Conservation (phyloP, 2,797 vertebrate species). For the Chloroceryle amazona region DNA sequence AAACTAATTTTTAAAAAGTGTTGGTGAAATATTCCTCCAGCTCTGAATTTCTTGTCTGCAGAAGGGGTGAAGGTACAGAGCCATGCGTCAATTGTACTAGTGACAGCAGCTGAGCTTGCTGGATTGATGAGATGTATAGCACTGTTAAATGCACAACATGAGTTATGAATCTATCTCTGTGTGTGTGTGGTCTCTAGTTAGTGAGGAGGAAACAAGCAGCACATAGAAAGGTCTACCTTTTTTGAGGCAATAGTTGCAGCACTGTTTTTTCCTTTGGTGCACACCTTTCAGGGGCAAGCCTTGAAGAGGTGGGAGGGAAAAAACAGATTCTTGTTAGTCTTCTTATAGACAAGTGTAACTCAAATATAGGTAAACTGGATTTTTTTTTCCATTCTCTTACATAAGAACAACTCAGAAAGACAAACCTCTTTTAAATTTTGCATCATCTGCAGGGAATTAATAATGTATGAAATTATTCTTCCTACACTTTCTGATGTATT, state of each 20-base stretch:
- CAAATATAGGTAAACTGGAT: neutral
- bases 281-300: neutral
- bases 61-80: neutral
- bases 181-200: neutral
- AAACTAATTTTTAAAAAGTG: neutral
- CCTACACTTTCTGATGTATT: neutral
- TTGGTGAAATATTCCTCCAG: neutral
- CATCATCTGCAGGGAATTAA: neutral
- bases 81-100: fast-evolving
- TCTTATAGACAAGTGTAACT: neutral
- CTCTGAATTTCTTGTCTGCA: neutral
- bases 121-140: neutral
- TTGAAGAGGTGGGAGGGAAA: neutral
- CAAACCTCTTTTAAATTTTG: neutral
- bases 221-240: neutral
- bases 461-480: slow-evolving; percentile 25
- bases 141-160: neutral
- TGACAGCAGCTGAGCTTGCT: neutral
- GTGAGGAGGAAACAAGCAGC: neutral
- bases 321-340: neutral
- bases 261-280: neutral
- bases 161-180: neutral
- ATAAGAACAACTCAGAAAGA: neutral
- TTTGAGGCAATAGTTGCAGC: neutral
- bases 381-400: neutral